These are phyloP conservation scores for Sinocyclocheilus anophthalmus DNA, from an alignment of 2,113 vertebrate species.

Conservation along the genomic window DNA sequence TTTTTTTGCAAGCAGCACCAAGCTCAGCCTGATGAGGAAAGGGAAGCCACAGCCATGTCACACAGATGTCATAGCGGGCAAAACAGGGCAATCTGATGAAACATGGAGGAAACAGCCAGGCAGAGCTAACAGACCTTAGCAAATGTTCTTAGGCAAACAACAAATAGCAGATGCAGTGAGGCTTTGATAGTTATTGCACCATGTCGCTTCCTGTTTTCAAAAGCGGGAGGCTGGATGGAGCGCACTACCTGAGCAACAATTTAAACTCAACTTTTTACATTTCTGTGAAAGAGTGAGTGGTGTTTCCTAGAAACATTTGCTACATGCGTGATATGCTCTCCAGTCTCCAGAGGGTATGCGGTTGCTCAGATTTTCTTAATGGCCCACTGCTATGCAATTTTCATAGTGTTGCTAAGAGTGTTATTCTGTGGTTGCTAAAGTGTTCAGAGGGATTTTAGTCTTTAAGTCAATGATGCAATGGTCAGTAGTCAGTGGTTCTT, in stretches of 20 bases:
- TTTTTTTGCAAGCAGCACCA: slow-evolving; percentile 26
- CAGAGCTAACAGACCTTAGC: slow-evolving; percentile 7
- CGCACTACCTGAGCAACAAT: neutral
- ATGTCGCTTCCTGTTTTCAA: neutral
- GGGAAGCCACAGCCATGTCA: slow-evolving; percentile 12
- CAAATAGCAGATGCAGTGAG: slow-evolving; percentile 8
- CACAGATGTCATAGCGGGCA: neutral
- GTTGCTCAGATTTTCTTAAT: neutral
- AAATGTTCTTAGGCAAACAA: slow-evolving; percentile 5
- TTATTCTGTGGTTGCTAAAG: neutral
- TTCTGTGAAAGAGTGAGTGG: neutral
- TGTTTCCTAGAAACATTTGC: neutral
- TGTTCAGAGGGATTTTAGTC: neutral
- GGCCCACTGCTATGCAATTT: neutral
- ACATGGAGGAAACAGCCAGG: slow-evolving; percentile 7
- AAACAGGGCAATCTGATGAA: slow-evolving; percentile 17
- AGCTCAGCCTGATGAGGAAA: neutral
- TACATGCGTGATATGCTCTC: neutral
- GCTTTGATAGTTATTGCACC: slow-evolving; percentile 22
- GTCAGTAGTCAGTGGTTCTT: neutral
- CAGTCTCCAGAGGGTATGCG: neutral
- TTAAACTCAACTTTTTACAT: neutral
- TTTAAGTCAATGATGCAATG: neutral
- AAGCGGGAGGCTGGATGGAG: neutral
- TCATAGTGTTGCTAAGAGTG: neutral